Base-by-base conservation (phyloP, 1,140 invertebrate genomes). In the Meloidogyne floridensis region DNA sequence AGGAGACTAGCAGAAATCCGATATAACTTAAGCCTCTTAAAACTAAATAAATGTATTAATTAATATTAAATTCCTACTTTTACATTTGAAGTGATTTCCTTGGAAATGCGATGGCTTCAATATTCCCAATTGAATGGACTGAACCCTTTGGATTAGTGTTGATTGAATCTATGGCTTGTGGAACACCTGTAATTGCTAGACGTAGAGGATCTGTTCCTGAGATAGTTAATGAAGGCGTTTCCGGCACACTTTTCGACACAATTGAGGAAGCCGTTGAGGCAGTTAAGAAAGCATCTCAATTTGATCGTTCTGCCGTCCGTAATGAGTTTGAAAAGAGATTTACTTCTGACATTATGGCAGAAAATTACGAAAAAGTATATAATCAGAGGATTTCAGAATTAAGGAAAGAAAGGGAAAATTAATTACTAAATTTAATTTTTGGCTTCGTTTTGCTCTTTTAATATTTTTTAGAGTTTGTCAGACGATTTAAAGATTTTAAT, bases 111-210 rank as follows among this genome's bases (percentile, higher is more conserved):
- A 5, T 42, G 2, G 82, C 82, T 6, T 74, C 84, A 32, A n/a
- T 84, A n/a, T 65, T 47, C 54, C 81, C 82, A 15, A 82, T 82
- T 10, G 47, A 82, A 7, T 82, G 81, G 81, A 8, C 81, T 32
- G 82, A 82, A 80, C 82, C 77, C 6, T 82, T 82, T 65, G 82
- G 82, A 2, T 43, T 81, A 0, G 82, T 82, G 7, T 72, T 73
- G 81, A 83, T 84, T 51, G 79, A 82, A 42, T 20, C 75, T 20
- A 80, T 82, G 81, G 81, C 81, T 4, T 81, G 77, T 47, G 81
- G 81, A 10, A 82, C 81, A 6, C 81, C 81, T 42, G 82, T 82
- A 3, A 53, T 82, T 32, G 82, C 81, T 4, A 18, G 47, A 18
- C 10, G 70, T 7, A 54, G 42, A 10, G 81, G 81, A 1, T 51